Conservation (phyloP, 2,888 invertebrate species). For the Parnassius mnemosyne region DNA sequence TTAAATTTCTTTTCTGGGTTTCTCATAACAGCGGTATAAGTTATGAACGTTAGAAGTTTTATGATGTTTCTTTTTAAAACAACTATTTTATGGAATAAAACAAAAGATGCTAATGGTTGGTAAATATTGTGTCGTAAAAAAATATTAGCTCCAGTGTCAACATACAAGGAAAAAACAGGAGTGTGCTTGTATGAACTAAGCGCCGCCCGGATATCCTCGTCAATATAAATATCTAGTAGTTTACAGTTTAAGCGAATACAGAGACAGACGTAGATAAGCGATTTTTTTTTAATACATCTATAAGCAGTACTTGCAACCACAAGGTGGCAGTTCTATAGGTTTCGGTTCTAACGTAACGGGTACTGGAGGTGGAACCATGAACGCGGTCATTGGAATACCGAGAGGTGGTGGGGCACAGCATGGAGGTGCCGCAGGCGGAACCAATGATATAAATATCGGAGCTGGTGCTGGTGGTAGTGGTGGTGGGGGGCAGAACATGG, state of each 20-base stretch:
- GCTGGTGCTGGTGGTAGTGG: conserved; percentile 35
- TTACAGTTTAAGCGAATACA: not conserved
- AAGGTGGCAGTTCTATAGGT: conserved; percentile 43
- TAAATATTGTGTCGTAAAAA: too few species aligned
- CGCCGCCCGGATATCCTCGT: not conserved
- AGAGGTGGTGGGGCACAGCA: conserved; percentile 45
- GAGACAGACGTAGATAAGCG: too few species aligned
- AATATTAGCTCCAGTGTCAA: too few species aligned
- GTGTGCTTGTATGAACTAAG: not conserved
- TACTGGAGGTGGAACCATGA: conserved; percentile 60
- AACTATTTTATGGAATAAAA: too few species aligned
- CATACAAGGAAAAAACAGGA: too few species aligned
- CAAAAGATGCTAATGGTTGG: too few species aligned
- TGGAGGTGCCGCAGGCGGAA: conserved; percentile 47
- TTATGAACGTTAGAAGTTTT: too few species aligned
- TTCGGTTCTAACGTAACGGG: conserved; percentile 65
- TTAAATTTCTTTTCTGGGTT: too few species aligned
- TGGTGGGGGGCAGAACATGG: conserved; percentile 34
- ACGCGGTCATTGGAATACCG: conserved; percentile 65
- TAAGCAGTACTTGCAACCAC: conserved; percentile 20
- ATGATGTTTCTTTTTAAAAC: too few species aligned
- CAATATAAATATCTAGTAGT: not conserved
- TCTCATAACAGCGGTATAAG: too few species aligned
- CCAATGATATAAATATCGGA: conserved; percentile 52
- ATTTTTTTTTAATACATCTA: not conserved